These are phyloP conservation scores for Xiphias gladius DNA, from an alignment of 2,113 vertebrate species.

Conservation along the genomic window DNA sequence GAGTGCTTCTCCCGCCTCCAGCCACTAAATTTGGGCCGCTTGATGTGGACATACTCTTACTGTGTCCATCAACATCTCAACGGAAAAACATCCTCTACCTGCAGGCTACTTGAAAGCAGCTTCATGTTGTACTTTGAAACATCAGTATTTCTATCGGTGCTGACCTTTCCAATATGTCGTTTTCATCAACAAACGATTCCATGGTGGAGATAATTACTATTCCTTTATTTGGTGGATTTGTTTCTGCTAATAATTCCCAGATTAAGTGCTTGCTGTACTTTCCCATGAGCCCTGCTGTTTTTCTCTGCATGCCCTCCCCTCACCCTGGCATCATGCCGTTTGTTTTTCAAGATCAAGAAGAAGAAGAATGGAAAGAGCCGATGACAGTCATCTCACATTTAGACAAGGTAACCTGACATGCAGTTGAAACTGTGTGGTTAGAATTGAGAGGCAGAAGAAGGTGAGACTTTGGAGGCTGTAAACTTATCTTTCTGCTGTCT, in stretches of 20 bases:
- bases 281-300: not conserved
- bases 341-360: conserved; percentile 20
- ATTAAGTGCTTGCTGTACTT: not conserved
- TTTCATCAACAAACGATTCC: conserved; percentile 5
- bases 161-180: not conserved
- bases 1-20: too few relatives aligned
- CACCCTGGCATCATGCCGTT: not conserved
- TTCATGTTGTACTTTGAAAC: not conserved
- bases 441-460: conserved; percentile 27
- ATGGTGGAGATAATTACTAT: not conserved
- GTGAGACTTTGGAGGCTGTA: conserved; percentile 12
- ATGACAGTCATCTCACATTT: conserved; percentile 2
- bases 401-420: not conserved
- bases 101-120: not conserved
- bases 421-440: conserved; percentile 54
- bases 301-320: not conserved
- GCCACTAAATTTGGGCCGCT: too few relatives aligned
- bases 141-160: not conserved
- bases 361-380: conserved; percentile 21
- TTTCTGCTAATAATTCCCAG: conserved; percentile 9
- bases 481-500: conserved; percentile 35
- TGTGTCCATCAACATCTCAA: too few relatives aligned
- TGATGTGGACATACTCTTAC: too few relatives aligned
- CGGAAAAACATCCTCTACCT: not conserved
- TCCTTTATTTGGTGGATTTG: not conserved